Base-by-base conservation (phyloP, 1,140 invertebrate species). In the Vanessa tameamea region DNA sequence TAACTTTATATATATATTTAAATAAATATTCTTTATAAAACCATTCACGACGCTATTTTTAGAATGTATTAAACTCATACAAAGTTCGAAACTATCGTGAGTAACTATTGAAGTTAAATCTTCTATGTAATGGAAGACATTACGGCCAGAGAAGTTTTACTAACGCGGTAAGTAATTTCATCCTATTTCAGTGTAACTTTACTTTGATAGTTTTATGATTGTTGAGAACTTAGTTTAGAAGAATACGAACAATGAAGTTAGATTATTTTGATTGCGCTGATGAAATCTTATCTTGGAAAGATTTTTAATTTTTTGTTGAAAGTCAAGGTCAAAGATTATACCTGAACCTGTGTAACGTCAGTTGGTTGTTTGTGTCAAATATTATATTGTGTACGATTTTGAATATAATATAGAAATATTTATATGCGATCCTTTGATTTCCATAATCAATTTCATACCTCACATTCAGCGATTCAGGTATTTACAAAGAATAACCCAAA, bases 111-210 rank as follows among this genome's bases (percentile, higher is more conserved):
- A 74, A 69, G 65, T 74, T 74, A 64, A 61, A 74, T 67, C 59
- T 59, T 63, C 26, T 64, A 53, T 74, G 57, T 74, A 69, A 74
- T 74, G 61, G 65, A 74, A 61, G 43, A 61, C 72, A 74, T 74
- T 69, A 74, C 50, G 26, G 6, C 63, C 71, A 15, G 57, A 63
- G 51, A 63, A 70, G 55, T 70, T 63, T 26, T 63, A 50, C 50
- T 72, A 72, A 69, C 71, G 63, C 31, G 59, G 50, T 43, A 64
- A 75, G 53, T 43, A 68, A 73, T 76, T 68, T 50, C 50, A 50
- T 67, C 43, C 26, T 63, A 63, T 63, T 70, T 70, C 47, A 63
- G 20, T 61, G 12, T 63, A 63, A 61, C 57, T 16, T 4, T 43
- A 50, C 16, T 70, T 70, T 50, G 47, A 70, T 63, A 63, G 57